These are phyloP conservation scores for Haplochromis burtoni DNA, from an alignment of 2,113 vertebrate genomes.

Conservation along the genomic window DNA sequence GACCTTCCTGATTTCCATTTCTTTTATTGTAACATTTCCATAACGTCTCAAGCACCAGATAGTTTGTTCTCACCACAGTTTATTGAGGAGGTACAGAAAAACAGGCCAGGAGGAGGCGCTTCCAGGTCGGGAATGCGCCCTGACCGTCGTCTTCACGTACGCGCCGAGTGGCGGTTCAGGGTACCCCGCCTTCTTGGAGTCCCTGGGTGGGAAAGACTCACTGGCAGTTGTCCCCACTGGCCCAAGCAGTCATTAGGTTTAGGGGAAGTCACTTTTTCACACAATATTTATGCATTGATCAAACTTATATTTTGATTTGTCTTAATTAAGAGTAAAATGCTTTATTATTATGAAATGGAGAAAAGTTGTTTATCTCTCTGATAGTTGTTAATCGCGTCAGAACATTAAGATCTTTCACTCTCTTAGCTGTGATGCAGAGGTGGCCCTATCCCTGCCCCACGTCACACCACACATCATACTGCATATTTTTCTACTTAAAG, in stretches of 20 bases:
- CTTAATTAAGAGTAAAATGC: neutral
- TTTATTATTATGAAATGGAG: too few relatives aligned
- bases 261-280: neutral
- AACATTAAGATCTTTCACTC: neutral
- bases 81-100: neutral
- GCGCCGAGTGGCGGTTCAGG: too few relatives aligned
- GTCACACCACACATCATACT: neutral
- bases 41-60: neutral
- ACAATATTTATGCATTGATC: neutral
- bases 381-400: neutral
- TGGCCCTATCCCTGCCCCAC: fast-evolving
- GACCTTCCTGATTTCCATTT: neutral
- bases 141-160: neutral
- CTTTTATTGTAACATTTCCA: neutral
- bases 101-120: neutral
- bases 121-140: fast-evolving
- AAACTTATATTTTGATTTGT: neutral
- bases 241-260: neutral
- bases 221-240: neutral
- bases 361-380: neutral
- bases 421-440: neutral
- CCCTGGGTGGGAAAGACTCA: neutral
- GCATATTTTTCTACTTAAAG: neutral
- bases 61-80: neutral
- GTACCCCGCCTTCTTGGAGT: neutral